A percentile compares a stretch with the other conserved stretches of the same genome.
These are phyloP conservation scores for Columba janthina DNA, from an alignment of 2,113 vertebrate species.

Conservation along the genomic window DNA sequence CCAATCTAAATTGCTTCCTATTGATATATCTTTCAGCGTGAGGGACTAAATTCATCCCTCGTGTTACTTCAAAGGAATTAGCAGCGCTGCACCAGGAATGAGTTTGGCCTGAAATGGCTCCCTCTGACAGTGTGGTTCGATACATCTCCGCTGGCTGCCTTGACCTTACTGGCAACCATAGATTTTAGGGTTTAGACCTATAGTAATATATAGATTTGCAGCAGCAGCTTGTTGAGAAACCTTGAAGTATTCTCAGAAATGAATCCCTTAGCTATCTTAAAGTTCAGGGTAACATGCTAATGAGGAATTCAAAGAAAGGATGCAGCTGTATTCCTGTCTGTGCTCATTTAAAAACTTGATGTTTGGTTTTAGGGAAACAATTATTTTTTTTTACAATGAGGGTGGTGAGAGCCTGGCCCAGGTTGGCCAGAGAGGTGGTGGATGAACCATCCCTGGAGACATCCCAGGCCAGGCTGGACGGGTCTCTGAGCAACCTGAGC, in stretches of 20 bases:
- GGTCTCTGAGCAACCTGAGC: too few relatives aligned
- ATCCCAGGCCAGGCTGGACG: too few relatives aligned
- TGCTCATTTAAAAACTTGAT: constrained; percentile 7
- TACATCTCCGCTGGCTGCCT: constrained; percentile 59
- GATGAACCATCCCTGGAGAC: too few relatives aligned
- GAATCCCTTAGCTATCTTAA: constrained; percentile 13
- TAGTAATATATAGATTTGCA: constrained; percentile 68
- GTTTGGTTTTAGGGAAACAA: background rate
- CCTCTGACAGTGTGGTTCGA: constrained; percentile 63
- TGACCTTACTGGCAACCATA: constrained; percentile 71
- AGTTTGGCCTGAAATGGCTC: constrained; percentile 44
- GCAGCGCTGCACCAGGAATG: constrained; percentile 33
- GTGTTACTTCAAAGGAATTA: constrained; percentile 61
- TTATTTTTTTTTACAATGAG: too few relatives aligned
- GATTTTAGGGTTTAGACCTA: constrained; percentile 72
- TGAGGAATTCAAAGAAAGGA: constrained; percentile 51
- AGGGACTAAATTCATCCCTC: constrained; percentile 60
- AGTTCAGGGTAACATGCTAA: constrained; percentile 18
- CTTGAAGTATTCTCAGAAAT: constrained; percentile 68
- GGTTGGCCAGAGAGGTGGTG: too few relatives aligned
- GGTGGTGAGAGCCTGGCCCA: too few relatives aligned
- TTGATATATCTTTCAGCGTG: constrained; percentile 67
- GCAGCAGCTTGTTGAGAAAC: constrained; percentile 57
- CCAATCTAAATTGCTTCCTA: constrained; percentile 73
- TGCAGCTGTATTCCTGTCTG: constrained; percentile 38